Percentiles rank a stretch among this genome's conserved stretches.
These are phyloP conservation scores for Phenganax subtilis DNA, from an alignment of 92 coral and sea anemone species.

Conservation along the genomic window DNA sequence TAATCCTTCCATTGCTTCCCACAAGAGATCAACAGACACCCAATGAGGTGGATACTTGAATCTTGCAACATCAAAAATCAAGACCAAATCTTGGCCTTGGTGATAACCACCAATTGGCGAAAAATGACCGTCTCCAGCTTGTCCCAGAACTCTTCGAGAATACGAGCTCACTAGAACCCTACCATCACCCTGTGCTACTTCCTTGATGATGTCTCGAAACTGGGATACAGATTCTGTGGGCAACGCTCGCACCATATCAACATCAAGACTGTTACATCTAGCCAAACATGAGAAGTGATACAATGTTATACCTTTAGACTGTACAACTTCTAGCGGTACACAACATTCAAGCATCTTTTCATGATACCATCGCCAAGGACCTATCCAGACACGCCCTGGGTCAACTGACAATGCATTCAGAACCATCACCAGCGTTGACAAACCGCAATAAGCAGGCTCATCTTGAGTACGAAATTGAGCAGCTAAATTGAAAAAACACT, in stretches of 20 bases:
- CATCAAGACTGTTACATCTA: slow-evolving; percentile 72
- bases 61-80: slow-evolving; percentile 84
- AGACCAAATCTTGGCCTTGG: slow-evolving; percentile 60
- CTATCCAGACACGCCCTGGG: slow-evolving; percentile 81
- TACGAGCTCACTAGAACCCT: slow-evolving; percentile 45
- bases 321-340: slow-evolving; percentile 66
- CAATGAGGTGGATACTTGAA: slow-evolving; percentile 91
- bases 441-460: slow-evolving; percentile 89
- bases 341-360: slow-evolving; percentile 82
- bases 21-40: slow-evolving; percentile 69
- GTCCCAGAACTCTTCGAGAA: slow-evolving; percentile 58
- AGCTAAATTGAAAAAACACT: slow-evolving; percentile 64
- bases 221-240: slow-evolving; percentile 31
- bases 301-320: slow-evolving; percentile 66
- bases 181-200: slow-evolving; percentile 14
- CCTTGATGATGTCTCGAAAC: slow-evolving; percentile 48
- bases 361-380: slow-evolving; percentile 92
- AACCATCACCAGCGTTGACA: slow-evolving; percentile 73
- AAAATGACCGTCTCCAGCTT: slow-evolving; percentile 85
- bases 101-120: slow-evolving; percentile 89
- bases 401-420: slow-evolving; percentile 84
- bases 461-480: slow-evolving; percentile 77
- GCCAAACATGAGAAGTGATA: slow-evolving; percentile 80
- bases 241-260: slow-evolving; percentile 58
- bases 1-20: slow-evolving; percentile 63